These are phyloP conservation scores for Lepidostoma basale DNA, from an alignment of 1,140 invertebrate genomes.

Conservation along the genomic window DNA sequence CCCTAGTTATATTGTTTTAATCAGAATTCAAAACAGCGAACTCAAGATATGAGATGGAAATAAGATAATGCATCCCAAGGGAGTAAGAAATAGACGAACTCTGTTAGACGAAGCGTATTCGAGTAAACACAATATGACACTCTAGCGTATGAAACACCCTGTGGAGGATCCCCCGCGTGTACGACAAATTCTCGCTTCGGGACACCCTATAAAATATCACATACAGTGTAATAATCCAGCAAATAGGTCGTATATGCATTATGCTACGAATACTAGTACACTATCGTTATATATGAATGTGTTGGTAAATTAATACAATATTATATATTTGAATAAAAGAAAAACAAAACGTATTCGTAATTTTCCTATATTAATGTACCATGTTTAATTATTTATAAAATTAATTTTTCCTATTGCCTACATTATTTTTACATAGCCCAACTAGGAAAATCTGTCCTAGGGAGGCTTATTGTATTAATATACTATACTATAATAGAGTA, in stretches of 20 bases:
- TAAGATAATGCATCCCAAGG: constrained; percentile 19
- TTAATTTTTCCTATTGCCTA: no score
- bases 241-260: no score
- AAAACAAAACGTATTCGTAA: no score
- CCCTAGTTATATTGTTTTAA: no score
- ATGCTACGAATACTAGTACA: background rate
- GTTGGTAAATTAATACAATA: background rate
- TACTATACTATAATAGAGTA: no score
- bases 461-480: no score
- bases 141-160: constrained; percentile 35
- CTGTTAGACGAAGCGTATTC: constrained; percentile 15
- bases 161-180: constrained; percentile 29
- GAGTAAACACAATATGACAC: constrained; percentile 41
- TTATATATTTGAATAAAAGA: no score
- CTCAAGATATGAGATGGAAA: constrained; percentile 14
- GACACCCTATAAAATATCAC: constrained; percentile 33
- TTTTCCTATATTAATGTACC: no score
- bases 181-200: constrained; percentile 32
- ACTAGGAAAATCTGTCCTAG: no score
- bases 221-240: constrained; percentile 8
- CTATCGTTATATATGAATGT: background rate
- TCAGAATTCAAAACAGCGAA: constrained; percentile 6
- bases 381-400: no score
- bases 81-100: constrained; percentile 13
- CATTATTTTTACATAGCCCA: no score